Conservation (phyloP, 2,113 vertebrate genomes). For the Sapajus apella region DNA sequence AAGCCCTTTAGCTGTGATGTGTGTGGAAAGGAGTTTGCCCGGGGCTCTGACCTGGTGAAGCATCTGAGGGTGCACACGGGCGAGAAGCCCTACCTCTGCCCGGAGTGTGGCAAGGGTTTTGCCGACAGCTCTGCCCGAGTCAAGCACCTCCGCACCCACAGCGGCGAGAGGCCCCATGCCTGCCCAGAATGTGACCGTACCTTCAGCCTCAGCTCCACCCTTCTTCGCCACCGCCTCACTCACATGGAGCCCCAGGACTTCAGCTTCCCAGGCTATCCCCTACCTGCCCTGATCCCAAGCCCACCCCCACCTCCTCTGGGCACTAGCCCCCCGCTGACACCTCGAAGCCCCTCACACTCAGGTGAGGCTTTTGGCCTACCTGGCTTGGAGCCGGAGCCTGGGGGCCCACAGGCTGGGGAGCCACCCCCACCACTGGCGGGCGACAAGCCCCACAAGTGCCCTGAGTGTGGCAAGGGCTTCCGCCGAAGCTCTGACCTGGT, state of each 20-base stretch:
- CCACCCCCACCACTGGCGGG: constrained; percentile 57
- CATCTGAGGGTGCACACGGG: constrained; percentile 76
- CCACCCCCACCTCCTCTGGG: constrained; percentile 67
- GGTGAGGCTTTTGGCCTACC: constrained; percentile 74
- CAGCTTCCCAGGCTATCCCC: constrained; percentile 53
- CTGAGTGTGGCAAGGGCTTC: constrained; percentile 78
- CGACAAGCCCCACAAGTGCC: constrained; percentile 74
- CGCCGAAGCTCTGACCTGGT: constrained; percentile 81
- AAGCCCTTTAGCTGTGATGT: constrained; percentile 78
- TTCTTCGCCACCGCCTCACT: constrained; percentile 74
- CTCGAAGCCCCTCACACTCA: constrained; percentile 66
- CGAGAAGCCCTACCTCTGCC: constrained; percentile 79
- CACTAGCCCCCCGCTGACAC: constrained; percentile 62
- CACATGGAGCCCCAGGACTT: constrained; percentile 72
- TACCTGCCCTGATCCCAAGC: constrained; percentile 54
- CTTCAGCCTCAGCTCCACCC: constrained; percentile 82
- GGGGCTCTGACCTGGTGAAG: constrained; percentile 78
- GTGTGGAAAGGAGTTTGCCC: constrained; percentile 78
- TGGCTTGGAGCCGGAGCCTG: constrained; percentile 69
- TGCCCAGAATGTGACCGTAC: constrained; percentile 86
- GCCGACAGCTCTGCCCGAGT: constrained; percentile 89
- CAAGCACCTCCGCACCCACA: constrained; percentile 89
- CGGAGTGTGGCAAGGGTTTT: constrained; percentile 84
- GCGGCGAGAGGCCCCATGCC: constrained; percentile 86
- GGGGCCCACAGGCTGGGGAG: constrained; percentile 72